Evolutionary conservation across 23 tunicate genomes (phyloP).

Genomic region (Diplosoma virens): DNA sequence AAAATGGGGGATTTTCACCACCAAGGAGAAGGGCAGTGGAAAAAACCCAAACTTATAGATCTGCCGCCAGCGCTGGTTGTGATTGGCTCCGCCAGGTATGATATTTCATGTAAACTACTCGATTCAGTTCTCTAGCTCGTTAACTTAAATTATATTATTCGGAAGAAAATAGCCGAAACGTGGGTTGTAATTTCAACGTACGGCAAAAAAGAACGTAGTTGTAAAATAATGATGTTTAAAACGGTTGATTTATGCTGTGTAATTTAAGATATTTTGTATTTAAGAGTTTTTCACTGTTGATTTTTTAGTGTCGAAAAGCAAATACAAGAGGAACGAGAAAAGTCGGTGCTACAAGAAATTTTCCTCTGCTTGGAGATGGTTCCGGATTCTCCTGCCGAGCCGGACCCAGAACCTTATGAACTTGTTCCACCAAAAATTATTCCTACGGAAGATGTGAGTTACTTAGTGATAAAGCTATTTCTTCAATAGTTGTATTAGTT

Average conservation of each 20-base stretch:
- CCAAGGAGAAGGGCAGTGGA: constrained; percentile 59
- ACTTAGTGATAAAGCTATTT: no score
- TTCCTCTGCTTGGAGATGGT: constrained; percentile 75
- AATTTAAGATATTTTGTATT: no score
- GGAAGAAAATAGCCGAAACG: no score
- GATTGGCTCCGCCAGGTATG: constrained; percentile 68
- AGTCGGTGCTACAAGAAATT: constrained; percentile 68
- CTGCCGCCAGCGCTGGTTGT: constrained; percentile 36
- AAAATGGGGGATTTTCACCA: constrained; percentile 57
- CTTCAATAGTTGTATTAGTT: no score
- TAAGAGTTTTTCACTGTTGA: no score
- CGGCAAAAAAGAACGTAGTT: no score
- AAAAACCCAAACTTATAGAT: constrained; percentile 47
- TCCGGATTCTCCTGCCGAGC: constrained; percentile 92
- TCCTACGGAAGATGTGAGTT: constrained; percentile 85
- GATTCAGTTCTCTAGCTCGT: no score
- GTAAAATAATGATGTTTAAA: no score
- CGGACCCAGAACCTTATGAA: constrained; percentile 87
- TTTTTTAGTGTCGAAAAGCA: constrained; percentile 71
- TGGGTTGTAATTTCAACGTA: no score
- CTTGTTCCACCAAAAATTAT: constrained; percentile 78
- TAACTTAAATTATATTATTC: no score
- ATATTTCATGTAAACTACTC: background rate
- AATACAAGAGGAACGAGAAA: constrained; percentile 76
- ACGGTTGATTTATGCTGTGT: no score